phyloP scores from a whole-genome alignment of 2,113 vertebrate species.

The Gallinago undulata region DNA sequence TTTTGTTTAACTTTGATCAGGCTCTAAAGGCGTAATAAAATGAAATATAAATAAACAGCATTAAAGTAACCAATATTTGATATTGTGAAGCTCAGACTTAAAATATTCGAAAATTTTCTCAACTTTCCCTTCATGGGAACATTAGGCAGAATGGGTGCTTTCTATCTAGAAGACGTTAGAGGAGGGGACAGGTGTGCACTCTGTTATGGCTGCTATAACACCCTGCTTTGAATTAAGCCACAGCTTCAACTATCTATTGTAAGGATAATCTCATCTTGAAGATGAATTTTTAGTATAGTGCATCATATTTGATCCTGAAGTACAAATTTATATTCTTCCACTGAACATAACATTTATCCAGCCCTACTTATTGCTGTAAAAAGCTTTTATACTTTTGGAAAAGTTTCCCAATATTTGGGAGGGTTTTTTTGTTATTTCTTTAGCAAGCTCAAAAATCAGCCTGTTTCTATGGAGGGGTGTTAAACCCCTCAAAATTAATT shows the following conservation, averaged over 20 bases:
- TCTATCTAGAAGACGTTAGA: neutral
- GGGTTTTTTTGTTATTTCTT: neutral
- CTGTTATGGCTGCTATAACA: neutral
- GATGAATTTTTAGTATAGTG: neutral
- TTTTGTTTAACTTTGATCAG: slow-evolving; percentile 31
- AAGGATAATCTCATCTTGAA: neutral
- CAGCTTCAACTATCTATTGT: neutral
- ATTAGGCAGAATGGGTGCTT: neutral
- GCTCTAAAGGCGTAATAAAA: neutral
- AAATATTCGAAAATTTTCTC: neutral
- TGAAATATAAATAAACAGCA: neutral
- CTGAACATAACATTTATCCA: neutral
- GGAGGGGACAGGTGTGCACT: neutral
- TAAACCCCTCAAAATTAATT: neutral
- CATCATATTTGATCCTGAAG: neutral
- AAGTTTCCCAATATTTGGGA: neutral
- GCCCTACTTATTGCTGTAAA: neutral
- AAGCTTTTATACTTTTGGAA: neutral
- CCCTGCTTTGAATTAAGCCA: neutral
- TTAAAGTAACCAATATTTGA: neutral
- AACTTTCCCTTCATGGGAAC: neutral
- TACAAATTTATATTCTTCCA: neutral
- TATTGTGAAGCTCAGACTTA: neutral
- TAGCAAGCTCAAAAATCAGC: neutral
- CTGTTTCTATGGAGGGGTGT: neutral